Conservation (phyloP, 2,797 vertebrate species). For the Tinamus major region DNA sequence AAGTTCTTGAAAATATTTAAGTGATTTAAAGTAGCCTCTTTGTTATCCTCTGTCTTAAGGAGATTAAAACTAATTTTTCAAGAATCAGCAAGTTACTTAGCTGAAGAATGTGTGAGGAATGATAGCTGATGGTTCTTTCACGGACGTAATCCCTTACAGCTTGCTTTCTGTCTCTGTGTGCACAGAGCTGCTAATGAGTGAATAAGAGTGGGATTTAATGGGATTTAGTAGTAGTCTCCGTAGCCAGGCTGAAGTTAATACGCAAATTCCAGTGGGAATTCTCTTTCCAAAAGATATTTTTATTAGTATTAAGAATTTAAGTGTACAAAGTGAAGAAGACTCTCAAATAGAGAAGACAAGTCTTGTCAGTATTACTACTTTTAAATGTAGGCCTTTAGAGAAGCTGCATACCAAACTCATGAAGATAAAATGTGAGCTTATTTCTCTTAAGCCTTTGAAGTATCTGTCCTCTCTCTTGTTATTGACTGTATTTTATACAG, state of each 20-base stretch:
- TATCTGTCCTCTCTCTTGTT: slow-evolving; percentile 5
- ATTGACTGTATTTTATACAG: slow-evolving; percentile 50
- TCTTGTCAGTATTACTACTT: slow-evolving; percentile 41
- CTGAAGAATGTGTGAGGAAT: slow-evolving; percentile 4
- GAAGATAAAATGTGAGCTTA: background rate
- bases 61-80: slow-evolving; percentile 27
- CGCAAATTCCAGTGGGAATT: slow-evolving; percentile 61
- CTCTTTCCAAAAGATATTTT: slow-evolving; percentile 52
- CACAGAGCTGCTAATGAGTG: slow-evolving; percentile 51
- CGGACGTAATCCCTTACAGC: slow-evolving; percentile 7
- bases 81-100: slow-evolving; percentile 18
- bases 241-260: slow-evolving; percentile 62
- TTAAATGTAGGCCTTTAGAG: slow-evolving; percentile 33
- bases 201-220: slow-evolving; percentile 64
- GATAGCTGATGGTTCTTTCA: background rate
- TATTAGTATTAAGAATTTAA: slow-evolving; percentile 62
- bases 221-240: slow-evolving; percentile 69
- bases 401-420: slow-evolving; percentile 7
- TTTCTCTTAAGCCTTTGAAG: slow-evolving; percentile 57
- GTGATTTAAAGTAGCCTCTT: slow-evolving; percentile 29
- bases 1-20: slow-evolving; percentile 50
- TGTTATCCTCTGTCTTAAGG: background rate
- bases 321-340: background rate
- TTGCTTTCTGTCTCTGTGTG: slow-evolving; percentile 38
- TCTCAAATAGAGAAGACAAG: slow-evolving; percentile 42